Conservation (phyloP, 2,888 invertebrate species). For the Drosophila algonquin region DNA sequence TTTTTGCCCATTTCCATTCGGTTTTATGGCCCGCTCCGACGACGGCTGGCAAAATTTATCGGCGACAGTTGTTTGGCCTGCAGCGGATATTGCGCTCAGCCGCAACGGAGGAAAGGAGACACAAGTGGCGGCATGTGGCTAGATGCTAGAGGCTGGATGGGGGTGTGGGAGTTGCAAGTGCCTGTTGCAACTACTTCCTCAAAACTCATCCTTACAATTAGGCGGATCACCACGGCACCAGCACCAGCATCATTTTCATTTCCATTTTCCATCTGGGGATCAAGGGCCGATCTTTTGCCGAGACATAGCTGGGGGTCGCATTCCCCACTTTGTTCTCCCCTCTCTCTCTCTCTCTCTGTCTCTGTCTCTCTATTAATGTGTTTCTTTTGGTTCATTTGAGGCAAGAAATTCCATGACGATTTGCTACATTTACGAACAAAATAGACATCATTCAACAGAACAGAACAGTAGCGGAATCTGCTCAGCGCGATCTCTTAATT, state of each 20-base stretch:
- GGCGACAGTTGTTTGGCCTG: constrained; percentile 69
- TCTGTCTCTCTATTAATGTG: constrained; percentile 6
- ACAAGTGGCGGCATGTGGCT: not conserved
- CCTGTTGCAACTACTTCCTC: constrained; percentile 67
- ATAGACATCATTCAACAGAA: constrained; percentile 68
- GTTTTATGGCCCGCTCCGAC: constrained; percentile 55
- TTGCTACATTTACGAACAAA: constrained; percentile 73
- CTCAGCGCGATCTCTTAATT: constrained; percentile 16
- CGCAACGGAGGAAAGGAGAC: constrained; percentile 44
- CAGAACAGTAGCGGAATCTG: constrained; percentile 4
- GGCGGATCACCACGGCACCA: constrained; percentile 43
- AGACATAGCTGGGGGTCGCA: constrained; percentile 68
- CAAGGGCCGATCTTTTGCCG: constrained; percentile 33
- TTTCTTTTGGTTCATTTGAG: constrained; percentile 64
- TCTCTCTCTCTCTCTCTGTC: not conserved
- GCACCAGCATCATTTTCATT: constrained; percentile 13
- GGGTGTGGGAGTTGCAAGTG: constrained; percentile 17
- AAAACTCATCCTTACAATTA: constrained; percentile 67
- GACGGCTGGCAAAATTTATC: constrained; percentile 71
- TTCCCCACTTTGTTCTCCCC: not conserved
- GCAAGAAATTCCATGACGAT: constrained; percentile 54
- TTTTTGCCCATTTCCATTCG: constrained; percentile 50
- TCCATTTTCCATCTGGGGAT: not conserved
- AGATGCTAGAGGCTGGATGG: constrained; percentile 1
- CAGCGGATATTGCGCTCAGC: constrained; percentile 72